Evolutionary conservation across 2,888 invertebrate genomes (phyloP), one percentile per base, ranked within the genome.

Genomic region (Cephus nigrinus): DNA sequence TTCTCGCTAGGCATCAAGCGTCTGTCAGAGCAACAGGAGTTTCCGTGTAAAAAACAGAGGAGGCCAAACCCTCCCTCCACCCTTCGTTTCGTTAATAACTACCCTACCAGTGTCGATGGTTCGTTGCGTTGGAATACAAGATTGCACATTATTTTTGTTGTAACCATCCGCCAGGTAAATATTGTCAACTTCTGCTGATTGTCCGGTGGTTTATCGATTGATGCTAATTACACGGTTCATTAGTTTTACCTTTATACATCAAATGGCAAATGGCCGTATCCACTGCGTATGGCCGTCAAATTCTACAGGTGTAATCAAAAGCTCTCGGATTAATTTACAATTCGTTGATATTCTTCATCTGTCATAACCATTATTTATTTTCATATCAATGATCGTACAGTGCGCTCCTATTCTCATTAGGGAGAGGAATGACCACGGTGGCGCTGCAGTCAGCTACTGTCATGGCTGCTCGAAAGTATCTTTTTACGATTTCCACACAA

Each of bases 201-300:
- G 23, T 9, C 23, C 5, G 23, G 23, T 55, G 55, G 55, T 23
- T 73, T 33, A 80, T 81, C 83, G 82, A 84, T 82, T 82, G 84
- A 81, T 81, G 55, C 78, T 83, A 81, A 84, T 81, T 83, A 82
- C 73, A 75, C 68, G 73, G 75, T 71, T 78, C 40, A 75, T 82
- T 75, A 80, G 55, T 55, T 55, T 5, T 55, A 15, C 23, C 23
- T 55, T 55, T 55, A 15, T 23, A 55, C 55, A 23, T 55, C 23
- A 55, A 55, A 55, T 23, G 9, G 23, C 23, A 23, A 55, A 55
- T 55, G 55, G 23, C 55, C 23, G 55, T 23, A 23, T 55, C 2
- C 55, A 55, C 9, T 55, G 23, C 55, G 23, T 55, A 23, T 23
- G 2, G 23, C 55, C 23, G 23, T 15, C 15, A 40, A 40, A 5